These are phyloP conservation scores for Bilobella aurantiaca DNA, from an alignment of 1,140 invertebrate species.

Conservation along the genomic window DNA sequence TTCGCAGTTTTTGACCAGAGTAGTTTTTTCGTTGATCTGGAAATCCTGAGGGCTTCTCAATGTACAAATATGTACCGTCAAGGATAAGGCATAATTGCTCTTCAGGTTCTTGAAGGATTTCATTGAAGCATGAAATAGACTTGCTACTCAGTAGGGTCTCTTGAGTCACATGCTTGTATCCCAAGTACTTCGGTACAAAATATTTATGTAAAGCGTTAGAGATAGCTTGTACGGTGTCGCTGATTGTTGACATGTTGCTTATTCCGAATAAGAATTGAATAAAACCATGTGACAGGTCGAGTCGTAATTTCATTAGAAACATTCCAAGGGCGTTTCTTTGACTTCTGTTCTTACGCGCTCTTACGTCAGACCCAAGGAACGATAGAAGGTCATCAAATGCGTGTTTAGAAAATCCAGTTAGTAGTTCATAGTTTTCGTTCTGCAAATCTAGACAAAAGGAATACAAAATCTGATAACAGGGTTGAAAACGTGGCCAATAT, in stretches of 20 bases:
- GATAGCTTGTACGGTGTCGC: not conserved
- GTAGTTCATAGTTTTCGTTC: not conserved
- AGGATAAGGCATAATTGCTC: not conserved
- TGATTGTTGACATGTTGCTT: not conserved
- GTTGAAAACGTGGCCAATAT: no score
- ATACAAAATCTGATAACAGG: no score
- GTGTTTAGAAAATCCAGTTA: not conserved
- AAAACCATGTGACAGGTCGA: not conserved
- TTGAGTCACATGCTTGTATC: conserved; percentile 7
- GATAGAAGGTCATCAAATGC: not conserved
- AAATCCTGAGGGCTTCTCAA: conserved; percentile 7
- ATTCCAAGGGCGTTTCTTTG: conserved; percentile 6
- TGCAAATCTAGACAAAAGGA: not conserved
- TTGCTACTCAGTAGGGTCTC: not conserved
- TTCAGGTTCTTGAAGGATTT: not conserved
- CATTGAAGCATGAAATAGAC: not conserved
- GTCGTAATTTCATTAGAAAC: conserved; percentile 9
- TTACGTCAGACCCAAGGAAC: not conserved
- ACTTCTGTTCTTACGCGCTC: not conserved
- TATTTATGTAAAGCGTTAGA: not conserved
- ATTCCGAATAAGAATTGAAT: conserved; percentile 1
- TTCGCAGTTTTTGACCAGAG: not conserved
- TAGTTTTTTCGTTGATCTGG: conserved; percentile 2
- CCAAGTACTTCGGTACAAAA: conserved; percentile 9
- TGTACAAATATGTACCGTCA: conserved; percentile 5